phyloP scores from a whole-genome alignment of 2,888 invertebrate species.

The Agrochola circellaris region DNA sequence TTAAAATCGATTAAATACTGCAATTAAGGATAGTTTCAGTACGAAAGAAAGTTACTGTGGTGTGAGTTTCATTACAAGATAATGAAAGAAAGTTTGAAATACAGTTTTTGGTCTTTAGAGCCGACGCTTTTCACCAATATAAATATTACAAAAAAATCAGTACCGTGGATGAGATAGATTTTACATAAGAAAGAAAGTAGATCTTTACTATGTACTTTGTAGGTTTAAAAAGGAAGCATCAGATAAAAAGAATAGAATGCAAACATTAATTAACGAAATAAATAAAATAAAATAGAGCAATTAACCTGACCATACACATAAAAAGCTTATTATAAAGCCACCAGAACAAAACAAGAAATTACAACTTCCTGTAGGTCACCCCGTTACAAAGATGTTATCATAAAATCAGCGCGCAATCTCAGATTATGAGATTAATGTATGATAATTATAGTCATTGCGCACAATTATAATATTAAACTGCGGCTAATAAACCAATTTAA shows the following conservation, averaged over 20 bases:
- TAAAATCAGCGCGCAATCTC: slow-evolving; percentile 51
- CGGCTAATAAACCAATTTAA: slow-evolving; percentile 50
- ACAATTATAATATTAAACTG: slow-evolving; percentile 59
- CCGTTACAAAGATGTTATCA: slow-evolving; percentile 55
- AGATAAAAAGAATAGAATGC: neutral
- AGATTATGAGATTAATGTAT: slow-evolving; percentile 60
- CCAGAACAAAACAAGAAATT: slow-evolving; percentile 49
- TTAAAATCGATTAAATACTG: neutral
- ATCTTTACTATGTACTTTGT: neutral
- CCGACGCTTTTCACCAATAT: neutral
- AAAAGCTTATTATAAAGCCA: slow-evolving; percentile 21
- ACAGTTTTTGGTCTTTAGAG: neutral
- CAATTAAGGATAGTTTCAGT: neutral
- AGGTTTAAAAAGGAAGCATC: neutral
- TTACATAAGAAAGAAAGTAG: neutral
- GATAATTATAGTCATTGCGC: slow-evolving; percentile 61
- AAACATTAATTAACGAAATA: neutral
- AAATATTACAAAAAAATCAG: neutral
- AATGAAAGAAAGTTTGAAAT: neutral
- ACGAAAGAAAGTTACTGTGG: neutral
- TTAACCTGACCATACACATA: slow-evolving; percentile 21
- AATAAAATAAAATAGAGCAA: slow-evolving; percentile 27
- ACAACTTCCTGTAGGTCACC: slow-evolving; percentile 51
- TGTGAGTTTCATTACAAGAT: neutral
- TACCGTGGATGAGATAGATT: neutral